Conservation (phyloP, 1,140 invertebrate species). For the Zophobas atratus region DNA sequence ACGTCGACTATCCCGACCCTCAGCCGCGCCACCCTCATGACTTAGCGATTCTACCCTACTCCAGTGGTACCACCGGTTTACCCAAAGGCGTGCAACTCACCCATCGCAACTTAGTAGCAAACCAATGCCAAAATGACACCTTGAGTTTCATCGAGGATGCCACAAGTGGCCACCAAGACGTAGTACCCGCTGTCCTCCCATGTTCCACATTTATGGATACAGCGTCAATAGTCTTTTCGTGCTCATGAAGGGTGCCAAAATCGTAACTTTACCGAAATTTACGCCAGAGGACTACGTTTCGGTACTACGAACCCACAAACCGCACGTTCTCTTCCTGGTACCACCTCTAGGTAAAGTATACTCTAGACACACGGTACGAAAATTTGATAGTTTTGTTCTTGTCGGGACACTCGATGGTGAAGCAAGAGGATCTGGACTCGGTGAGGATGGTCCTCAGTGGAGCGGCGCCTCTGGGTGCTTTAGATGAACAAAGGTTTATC, state of each 20-base stretch:
- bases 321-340: constrained; percentile 72
- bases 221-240: constrained; percentile 71
- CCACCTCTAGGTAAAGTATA: constrained; percentile 74
- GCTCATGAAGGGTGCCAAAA: constrained; percentile 75
- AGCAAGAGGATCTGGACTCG: constrained; percentile 71
- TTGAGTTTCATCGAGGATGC: constrained; percentile 50
- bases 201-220: constrained; percentile 91
- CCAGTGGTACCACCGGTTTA: constrained; percentile 92
- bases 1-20: constrained; percentile 67
- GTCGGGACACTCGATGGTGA: constrained; percentile 75
- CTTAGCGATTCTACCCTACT: constrained; percentile 75
- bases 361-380: constrained; percentile 5
- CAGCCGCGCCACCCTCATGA: constrained; percentile 67
- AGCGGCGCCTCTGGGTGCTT: constrained; percentile 78
- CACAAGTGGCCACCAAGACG: constrained; percentile 70
- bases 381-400: constrained; percentile 76
- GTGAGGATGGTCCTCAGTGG: constrained; percentile 75
- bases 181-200: constrained; percentile 77
- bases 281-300: constrained; percentile 75
- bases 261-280: constrained; percentile 85
- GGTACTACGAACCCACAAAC: constrained; percentile 73
- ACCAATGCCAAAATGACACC: constrained; percentile 64
- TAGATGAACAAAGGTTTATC: constrained; percentile 73
- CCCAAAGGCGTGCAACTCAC: constrained; percentile 91
- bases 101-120: constrained; percentile 76